A percentile compares a stretch with the other conserved stretches of the same genome.
Conservation (phyloP, 1,140 invertebrate genomes). For the Euura lappo region DNA sequence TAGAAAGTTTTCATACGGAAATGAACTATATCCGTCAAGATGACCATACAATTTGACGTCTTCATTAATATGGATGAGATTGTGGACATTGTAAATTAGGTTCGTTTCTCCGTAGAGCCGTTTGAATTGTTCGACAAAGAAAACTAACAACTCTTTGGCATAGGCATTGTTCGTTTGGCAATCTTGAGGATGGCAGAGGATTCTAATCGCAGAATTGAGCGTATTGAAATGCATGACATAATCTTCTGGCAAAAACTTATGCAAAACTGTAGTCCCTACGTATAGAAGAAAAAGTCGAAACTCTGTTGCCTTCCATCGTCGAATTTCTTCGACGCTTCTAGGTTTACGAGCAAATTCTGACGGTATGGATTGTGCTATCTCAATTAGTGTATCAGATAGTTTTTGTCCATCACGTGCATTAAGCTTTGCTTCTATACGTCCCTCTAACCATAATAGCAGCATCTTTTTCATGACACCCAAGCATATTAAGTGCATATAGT, state of each 20-base stretch:
- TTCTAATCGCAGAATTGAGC: constrained; percentile 11
- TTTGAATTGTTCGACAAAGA: constrained; percentile 9
- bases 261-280: too few species aligned
- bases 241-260: background rate
- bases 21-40: constrained; percentile 14
- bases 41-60: constrained; percentile 7
- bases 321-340: too few species aligned
- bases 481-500: constrained; percentile 38
- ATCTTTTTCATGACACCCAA: constrained; percentile 36
- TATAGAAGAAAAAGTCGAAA: too few species aligned
- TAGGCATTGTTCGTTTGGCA: background rate
- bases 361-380: too few species aligned
- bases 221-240: background rate
- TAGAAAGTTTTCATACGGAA: constrained; percentile 17
- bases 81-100: constrained; percentile 26
- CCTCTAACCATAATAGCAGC: constrained; percentile 25
- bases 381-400: too few species aligned
- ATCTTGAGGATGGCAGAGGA: background rate
- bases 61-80: constrained; percentile 15
- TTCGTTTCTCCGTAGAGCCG: constrained; percentile 21
- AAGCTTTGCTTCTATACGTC: background rate
- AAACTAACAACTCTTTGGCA: constrained; percentile 8
- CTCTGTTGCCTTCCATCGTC: too few species aligned
- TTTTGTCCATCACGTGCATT: too few species aligned
- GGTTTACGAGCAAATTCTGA: too few species aligned